Base-by-base conservation (phyloP, 2,888 invertebrate species). In the Palloptera scutellata region DNA sequence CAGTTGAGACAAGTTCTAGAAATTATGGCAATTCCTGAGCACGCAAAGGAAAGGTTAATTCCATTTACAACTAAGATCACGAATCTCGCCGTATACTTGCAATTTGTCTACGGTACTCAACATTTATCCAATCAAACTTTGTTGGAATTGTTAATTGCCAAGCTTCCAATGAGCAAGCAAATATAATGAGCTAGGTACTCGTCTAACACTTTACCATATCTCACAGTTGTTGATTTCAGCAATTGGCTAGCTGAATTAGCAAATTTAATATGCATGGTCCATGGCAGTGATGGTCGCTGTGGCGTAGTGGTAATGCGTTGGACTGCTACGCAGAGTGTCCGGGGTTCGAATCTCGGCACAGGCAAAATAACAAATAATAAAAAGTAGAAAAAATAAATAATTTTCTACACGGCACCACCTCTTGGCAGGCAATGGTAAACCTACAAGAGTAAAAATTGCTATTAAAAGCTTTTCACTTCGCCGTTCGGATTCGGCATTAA, bases 51-150 rank as follows among this genome's bases (percentile, higher is more conserved):
- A 42, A 52, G 30, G 15, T 52, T 63, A 6, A 43, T 63, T 30
- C 67, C 67, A 2, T 67, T 67, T n/a, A 30, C 67, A 15, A 43
- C 58, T 19, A 63, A 59, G 15, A 53, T 48, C 10, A 67, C 42
- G 19, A 63, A 62, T 42, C 30, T 52, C 6, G 58, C 59, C 1
- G 51, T 59, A 6, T 63, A 53, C 9, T 30, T 67, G 17, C 54
- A 61, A 51, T n/a, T n/a, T n/a, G n/a, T 51, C 57, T 1, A 41
- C 30, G 57, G 51, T 2, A 41, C 30, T 11, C 66, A 66, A 43
- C 66, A 66, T n/a, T n/a, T 61, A 8, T 61, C 57, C 6, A 66
- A 66, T 13, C 61, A 57, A 9, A 57, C 57, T 1, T 13, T 58
- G 6, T 41, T 67, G 11, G 63, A 63, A 11, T 62, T 60, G 48